These are phyloP conservation scores for Paralvinella palmiformis DNA, from an alignment of 1,140 invertebrate genomes.

Conservation along the genomic window DNA sequence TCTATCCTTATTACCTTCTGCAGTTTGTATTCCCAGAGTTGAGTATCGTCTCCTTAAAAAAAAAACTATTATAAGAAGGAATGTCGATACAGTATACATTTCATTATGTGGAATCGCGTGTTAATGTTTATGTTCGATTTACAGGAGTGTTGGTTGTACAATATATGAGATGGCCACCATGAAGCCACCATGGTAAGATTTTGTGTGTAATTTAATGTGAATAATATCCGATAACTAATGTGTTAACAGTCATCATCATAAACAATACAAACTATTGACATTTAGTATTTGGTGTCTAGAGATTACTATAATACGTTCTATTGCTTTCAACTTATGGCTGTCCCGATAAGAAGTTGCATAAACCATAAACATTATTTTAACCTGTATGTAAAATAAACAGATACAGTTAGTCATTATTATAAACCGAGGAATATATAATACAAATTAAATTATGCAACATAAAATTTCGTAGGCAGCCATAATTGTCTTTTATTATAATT, in stretches of 20 bases:
- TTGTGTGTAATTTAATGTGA: not conserved
- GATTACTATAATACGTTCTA: no score
- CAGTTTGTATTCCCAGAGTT: no score
- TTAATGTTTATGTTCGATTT: no score
- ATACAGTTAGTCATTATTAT: no score
- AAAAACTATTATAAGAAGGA: no score
- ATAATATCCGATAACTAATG: not conserved
- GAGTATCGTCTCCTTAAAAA: no score
- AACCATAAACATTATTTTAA: not conserved
- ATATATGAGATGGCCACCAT: slow-evolving; percentile 50
- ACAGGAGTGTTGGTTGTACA: slow-evolving; percentile 47
- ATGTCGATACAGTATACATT: no score
- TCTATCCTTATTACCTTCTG: slow-evolving; percentile 17
- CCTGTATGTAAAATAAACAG: no score
- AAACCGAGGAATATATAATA: not conserved
- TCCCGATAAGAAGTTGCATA: not conserved
- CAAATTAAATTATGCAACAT: not conserved
- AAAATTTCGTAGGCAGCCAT: not conserved
- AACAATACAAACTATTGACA: not conserved
- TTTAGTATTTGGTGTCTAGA: no score
- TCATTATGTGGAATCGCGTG: no score
- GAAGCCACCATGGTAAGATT: slow-evolving; percentile 45
- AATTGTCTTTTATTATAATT: not conserved
- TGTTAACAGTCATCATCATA: not conserved
- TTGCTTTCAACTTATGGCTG: no score